These are phyloP conservation scores for Cinara cedri DNA, from an alignment of 2,888 invertebrate genomes.

Conservation along the genomic window DNA sequence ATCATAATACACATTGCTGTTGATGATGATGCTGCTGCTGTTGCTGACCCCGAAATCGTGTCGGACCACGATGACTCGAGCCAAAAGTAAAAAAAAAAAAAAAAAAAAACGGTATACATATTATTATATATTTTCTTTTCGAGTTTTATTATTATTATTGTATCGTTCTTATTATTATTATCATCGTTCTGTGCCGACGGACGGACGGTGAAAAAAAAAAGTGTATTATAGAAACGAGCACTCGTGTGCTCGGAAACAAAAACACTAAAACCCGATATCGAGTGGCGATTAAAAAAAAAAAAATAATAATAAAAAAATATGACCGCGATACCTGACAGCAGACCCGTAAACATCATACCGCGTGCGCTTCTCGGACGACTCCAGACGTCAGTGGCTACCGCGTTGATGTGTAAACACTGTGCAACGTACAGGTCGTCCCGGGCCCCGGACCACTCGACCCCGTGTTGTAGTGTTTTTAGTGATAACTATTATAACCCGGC, in stretches of 20 bases:
- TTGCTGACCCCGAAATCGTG: slow-evolving; percentile 45
- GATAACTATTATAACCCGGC: no score
- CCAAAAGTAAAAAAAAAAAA: no score
- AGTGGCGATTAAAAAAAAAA: slow-evolving; percentile 43
- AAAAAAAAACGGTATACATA: neutral
- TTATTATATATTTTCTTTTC: neutral
- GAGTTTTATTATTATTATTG: neutral
- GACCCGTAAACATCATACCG: slow-evolving; percentile 42
- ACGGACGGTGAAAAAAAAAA: neutral
- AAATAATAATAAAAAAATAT: slow-evolving; percentile 17
- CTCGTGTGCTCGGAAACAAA: slow-evolving; percentile 49
- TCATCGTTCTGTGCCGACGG: neutral
- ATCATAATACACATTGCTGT: neutral
- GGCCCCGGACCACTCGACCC: no score
- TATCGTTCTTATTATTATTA: neutral
- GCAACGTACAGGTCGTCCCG: no score
- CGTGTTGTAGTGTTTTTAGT: no score
- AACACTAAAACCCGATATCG: slow-evolving; percentile 28
- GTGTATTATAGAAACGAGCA: neutral
- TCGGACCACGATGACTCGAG: slow-evolving; percentile 42
- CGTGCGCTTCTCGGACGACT: neutral
- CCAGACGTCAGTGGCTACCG: neutral
- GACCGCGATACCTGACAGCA: slow-evolving; percentile 37
- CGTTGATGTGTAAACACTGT: slow-evolving; percentile 10
- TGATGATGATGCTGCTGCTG: neutral